Conservation (phyloP, 2,113 vertebrate species). For the Otolemur garnettii region DNA sequence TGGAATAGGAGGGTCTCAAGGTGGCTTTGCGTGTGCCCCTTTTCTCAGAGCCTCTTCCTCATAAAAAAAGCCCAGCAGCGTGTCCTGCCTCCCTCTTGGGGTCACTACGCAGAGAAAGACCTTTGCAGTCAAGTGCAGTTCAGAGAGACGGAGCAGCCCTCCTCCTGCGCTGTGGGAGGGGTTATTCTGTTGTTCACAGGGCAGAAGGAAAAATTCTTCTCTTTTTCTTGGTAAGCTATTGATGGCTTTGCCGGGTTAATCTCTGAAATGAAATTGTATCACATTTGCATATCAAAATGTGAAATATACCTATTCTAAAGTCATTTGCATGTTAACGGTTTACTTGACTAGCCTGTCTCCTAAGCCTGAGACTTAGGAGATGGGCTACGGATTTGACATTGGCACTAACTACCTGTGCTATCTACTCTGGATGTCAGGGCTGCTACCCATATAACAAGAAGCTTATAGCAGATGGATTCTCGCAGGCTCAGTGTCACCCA, state of each 20-base stretch:
- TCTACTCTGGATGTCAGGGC: background rate
- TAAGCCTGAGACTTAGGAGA: background rate
- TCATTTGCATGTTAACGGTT: background rate
- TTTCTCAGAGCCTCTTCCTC: background rate
- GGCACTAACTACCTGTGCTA: background rate
- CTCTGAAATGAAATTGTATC: conserved; percentile 11
- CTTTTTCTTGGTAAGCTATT: background rate
- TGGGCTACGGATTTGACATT: background rate
- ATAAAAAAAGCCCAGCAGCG: background rate
- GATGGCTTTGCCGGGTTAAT: background rate
- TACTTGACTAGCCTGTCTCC: background rate
- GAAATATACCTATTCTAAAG: background rate
- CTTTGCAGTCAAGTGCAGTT: background rate
- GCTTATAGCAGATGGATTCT: background rate
- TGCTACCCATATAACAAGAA: background rate
- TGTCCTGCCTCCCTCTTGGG: background rate
- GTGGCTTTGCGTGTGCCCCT: background rate
- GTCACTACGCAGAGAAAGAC: background rate
- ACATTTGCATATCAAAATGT: background rate
- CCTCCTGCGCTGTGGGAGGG: background rate
- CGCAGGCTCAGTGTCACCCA: background rate
- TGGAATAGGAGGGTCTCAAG: background rate
- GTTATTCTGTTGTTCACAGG: background rate
- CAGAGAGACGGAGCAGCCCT: background rate
- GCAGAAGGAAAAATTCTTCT: background rate